Evolutionary conservation across 2,888 invertebrate species (phyloP).

Genomic region (Catocala fraxini): DNA sequence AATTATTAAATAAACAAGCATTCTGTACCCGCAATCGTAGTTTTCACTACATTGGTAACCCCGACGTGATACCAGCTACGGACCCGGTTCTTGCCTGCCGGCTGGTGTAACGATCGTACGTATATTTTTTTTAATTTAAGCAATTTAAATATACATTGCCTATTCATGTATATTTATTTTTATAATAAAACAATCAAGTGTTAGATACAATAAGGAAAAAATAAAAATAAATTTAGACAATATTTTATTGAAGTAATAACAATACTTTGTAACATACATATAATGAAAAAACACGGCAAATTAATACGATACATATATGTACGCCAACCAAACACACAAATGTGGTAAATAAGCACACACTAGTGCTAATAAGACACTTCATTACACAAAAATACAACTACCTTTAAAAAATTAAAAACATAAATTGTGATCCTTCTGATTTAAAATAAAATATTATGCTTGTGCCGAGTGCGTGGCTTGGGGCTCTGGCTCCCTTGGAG

Average conservation of each 20-base stretch:
- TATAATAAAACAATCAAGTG: too few relatives aligned
- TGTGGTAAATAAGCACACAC: constrained; percentile 48
- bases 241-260: constrained; percentile 80
- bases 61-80: too few relatives aligned
- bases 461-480: constrained; percentile 33
- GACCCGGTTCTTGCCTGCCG: too few relatives aligned
- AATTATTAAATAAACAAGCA: too few relatives aligned
- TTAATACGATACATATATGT: constrained; percentile 53
- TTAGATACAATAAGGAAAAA: constrained; percentile 6
- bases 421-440: constrained; percentile 51
- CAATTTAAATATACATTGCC: too few relatives aligned
- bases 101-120: too few relatives aligned
- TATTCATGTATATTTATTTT: too few relatives aligned
- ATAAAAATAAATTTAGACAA: constrained; percentile 56
- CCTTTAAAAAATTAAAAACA: constrained; percentile 24
- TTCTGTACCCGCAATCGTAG: too few relatives aligned
- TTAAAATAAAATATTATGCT: constrained; percentile 50
- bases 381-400: constrained; percentile 38
- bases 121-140: too few relatives aligned
- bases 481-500: constrained; percentile 18
- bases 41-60: too few relatives aligned
- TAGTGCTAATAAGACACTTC: constrained; percentile 52
- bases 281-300: constrained; percentile 69
- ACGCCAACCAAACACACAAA: constrained; percentile 55
- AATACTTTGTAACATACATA: constrained; percentile 82